Evolutionary conservation across 2,797 vertebrate genomes (phyloP).

Genomic region (Hapalemur alaotrensis): DNA sequence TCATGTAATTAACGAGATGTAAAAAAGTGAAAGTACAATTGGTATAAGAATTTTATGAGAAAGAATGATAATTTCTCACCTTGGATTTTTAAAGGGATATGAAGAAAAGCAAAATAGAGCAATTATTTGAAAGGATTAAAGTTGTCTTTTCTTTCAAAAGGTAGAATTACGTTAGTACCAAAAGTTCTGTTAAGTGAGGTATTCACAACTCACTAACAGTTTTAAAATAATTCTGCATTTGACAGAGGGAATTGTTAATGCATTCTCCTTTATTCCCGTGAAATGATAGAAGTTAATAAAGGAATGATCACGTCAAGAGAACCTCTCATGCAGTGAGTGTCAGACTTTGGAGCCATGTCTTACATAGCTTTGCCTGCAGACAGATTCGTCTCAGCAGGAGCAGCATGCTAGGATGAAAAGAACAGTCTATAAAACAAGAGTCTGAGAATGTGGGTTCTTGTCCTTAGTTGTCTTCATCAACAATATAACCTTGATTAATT

Average conservation of each 20-base stretch:
- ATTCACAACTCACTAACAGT: constrained; percentile 71
- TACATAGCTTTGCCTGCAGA: not conserved
- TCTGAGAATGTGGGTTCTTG: not conserved
- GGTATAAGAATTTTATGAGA: constrained; percentile 91
- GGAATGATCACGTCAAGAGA: not conserved
- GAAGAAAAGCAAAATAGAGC: constrained; percentile 89
- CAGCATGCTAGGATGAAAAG: not conserved
- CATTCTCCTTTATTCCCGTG: constrained; percentile 47
- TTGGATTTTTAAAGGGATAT: constrained; percentile 93
- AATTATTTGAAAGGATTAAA: constrained; percentile 93
- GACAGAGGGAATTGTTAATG: constrained; percentile 49
- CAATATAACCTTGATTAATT: not conserved
- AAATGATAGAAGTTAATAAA: not conserved
- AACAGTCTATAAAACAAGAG: not conserved
- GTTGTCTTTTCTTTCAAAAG: constrained; percentile 89
- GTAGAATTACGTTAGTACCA: constrained; percentile 81
- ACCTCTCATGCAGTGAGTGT: not conserved
- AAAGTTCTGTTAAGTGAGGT: constrained; percentile 86
- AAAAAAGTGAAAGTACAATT: constrained; percentile 91
- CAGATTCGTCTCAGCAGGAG: not conserved
- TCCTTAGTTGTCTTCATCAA: not conserved
- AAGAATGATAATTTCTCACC: constrained; percentile 96
- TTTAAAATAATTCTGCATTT: constrained; percentile 63
- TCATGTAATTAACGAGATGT: constrained; percentile 97
- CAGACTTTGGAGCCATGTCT: not conserved